Conservation (phyloP, 2,888 invertebrate species). For the Drosophila siamana region DNA sequence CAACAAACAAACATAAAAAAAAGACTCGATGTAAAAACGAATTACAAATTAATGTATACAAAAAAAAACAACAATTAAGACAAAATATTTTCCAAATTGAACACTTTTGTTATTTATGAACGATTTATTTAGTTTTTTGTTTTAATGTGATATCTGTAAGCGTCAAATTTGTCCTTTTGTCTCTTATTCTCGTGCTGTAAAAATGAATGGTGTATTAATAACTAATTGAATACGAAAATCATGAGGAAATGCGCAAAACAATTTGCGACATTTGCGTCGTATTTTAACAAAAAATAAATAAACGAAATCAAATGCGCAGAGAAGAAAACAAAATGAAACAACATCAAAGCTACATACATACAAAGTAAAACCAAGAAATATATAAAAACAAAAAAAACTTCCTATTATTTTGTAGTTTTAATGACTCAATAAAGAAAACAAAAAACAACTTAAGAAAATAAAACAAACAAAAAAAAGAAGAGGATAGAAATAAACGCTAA, state of each 20-base stretch:
- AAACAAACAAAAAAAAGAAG: slow-evolving; percentile 38
- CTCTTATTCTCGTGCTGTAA: slow-evolving; percentile 63
- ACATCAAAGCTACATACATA: slow-evolving; percentile 32
- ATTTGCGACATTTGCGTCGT: slow-evolving; percentile 42
- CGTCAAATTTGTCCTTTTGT: slow-evolving; percentile 62
- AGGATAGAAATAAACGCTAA: slow-evolving; percentile 42
- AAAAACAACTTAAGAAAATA: slow-evolving; percentile 17
- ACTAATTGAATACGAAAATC: slow-evolving; percentile 18
- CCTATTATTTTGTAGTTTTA: slow-evolving; percentile 79
- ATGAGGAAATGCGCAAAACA: slow-evolving; percentile 27
- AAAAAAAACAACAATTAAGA: slow-evolving; percentile 68
- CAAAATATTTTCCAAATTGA: slow-evolving; percentile 61
- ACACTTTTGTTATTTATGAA: slow-evolving; percentile 61
- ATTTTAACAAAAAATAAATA: slow-evolving; percentile 58
- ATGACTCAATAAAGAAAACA: slow-evolving; percentile 41
- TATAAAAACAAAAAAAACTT: slow-evolving; percentile 47
- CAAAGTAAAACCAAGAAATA: slow-evolving; percentile 43
- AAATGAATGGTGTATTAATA: slow-evolving; percentile 58
- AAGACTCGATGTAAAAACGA: slow-evolving; percentile 67
- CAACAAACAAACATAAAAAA: slow-evolving; percentile 21
- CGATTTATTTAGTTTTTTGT: slow-evolving; percentile 64
- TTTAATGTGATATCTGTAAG: slow-evolving; percentile 74
- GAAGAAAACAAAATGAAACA: slow-evolving; percentile 22
- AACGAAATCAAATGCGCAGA: slow-evolving; percentile 16
- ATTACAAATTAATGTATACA: slow-evolving; percentile 60